These are phyloP conservation scores for Seira ritae DNA, from an alignment of 2,888 invertebrate species.

Conservation along the genomic window DNA sequence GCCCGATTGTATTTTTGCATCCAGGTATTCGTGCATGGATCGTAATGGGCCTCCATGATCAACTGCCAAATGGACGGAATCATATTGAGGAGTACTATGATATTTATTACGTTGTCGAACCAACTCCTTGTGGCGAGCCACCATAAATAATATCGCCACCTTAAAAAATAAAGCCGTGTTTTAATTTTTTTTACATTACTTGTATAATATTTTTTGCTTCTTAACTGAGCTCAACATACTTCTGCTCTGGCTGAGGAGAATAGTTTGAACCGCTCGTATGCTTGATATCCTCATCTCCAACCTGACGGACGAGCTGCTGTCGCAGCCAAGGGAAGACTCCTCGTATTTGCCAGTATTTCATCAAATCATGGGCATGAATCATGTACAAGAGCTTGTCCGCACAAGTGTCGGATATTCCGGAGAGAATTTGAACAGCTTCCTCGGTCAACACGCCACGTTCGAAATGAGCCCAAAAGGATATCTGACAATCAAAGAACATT, in stretches of 20 bases:
- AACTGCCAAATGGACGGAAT: constrained; percentile 75
- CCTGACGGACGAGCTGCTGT: constrained; percentile 33
- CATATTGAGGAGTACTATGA: constrained; percentile 70
- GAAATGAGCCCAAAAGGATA: constrained; percentile 81
- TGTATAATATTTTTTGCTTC: no score
- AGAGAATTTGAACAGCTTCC: constrained; percentile 79
- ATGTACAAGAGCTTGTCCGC: constrained; percentile 77
- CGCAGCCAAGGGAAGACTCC: constrained; percentile 61
- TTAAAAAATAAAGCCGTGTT: no score
- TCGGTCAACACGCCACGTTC: constrained; percentile 81
- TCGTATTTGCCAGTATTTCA: constrained; percentile 64
- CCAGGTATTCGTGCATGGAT: background rate
- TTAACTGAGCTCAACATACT: background rate
- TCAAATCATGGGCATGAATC: constrained; percentile 66
- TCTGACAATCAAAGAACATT: no score
- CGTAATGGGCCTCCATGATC: constrained; percentile 68
- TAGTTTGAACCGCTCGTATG: background rate
- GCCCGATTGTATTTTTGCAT: background rate
- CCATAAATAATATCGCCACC: constrained; percentile 57
- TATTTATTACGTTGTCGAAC: constrained; percentile 76
- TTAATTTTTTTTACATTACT: no score
- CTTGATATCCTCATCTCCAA: constrained; percentile 32
- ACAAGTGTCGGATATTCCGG: constrained; percentile 79
- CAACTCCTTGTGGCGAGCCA: constrained; percentile 74
- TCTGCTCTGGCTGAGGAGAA: background rate